phyloP scores from a whole-genome alignment of 2,888 invertebrate genomes.

The Linnaemya tessellans region DNA sequence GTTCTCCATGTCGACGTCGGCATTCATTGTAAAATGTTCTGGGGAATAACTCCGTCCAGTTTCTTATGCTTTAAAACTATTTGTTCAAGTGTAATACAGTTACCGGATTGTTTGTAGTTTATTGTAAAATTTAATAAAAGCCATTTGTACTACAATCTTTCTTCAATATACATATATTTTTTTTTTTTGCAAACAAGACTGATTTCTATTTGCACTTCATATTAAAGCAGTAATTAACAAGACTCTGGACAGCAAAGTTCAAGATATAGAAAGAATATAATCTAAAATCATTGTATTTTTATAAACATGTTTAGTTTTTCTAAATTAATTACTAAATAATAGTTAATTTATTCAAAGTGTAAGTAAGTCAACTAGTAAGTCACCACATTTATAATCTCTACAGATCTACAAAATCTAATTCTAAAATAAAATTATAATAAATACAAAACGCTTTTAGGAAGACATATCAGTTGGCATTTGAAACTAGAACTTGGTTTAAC shows the following conservation, averaged over 20 bases:
- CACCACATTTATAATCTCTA: slow-evolving; percentile 35
- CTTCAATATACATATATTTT: no score
- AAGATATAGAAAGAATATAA: slow-evolving; percentile 58
- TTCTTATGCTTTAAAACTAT: no score
- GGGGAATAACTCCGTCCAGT: no score
- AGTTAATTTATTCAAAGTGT: slow-evolving; percentile 51
- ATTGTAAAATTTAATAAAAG: background rate
- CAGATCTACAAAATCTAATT: slow-evolving; percentile 40
- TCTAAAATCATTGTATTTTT: slow-evolving; percentile 21
- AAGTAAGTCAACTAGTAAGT: slow-evolving; percentile 53
- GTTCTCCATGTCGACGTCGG: no score
- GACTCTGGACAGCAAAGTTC: slow-evolving; percentile 75
- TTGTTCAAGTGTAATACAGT: slow-evolving; percentile 7
- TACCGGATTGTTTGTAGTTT: slow-evolving; percentile 5
- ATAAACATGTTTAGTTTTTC: slow-evolving; percentile 28
- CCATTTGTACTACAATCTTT: background rate
- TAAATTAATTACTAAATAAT: slow-evolving; percentile 64
- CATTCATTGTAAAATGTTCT: no score
- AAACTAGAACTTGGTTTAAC: slow-evolving; percentile 52
- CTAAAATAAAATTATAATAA: slow-evolving; percentile 50
- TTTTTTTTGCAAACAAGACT: slow-evolving; percentile 30
- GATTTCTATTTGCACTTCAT: slow-evolving; percentile 55
- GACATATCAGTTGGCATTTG: slow-evolving; percentile 61
- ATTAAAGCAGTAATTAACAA: slow-evolving; percentile 78
- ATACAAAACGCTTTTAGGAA: slow-evolving; percentile 59